Evolutionary conservation across 1,140 invertebrate species (phyloP).

Genomic region (Chelonus insularis): DNA sequence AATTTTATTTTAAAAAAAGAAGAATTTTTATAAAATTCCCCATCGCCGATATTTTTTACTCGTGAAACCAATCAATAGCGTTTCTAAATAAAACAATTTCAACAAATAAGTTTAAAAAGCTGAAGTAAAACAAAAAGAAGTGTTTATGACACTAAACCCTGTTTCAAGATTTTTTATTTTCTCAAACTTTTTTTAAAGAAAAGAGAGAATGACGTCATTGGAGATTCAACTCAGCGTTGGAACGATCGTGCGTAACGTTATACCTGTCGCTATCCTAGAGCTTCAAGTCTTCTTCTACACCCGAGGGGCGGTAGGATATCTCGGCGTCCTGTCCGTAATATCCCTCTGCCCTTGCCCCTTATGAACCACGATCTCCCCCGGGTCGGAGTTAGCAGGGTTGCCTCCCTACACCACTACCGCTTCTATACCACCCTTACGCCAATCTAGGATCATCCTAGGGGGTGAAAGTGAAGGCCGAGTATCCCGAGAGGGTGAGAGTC

Average conservation of each 20-base stretch:
- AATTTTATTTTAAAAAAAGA: too few species aligned
- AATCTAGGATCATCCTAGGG: conserved; percentile 20
- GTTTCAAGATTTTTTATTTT: not conserved
- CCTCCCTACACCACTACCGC: conserved; percentile 4
- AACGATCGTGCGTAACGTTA: conserved; percentile 38
- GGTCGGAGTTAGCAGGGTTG: conserved; percentile 43
- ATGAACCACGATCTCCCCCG: conserved; percentile 36
- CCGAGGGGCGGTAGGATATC: conserved; percentile 48
- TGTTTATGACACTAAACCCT: not conserved
- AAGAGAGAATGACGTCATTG: conserved; percentile 18
- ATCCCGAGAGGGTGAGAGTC: conserved; percentile 7
- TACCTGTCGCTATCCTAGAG: conserved; percentile 30
- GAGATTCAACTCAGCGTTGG: conserved; percentile 37
- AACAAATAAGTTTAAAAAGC: too few species aligned
- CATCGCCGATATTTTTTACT: too few species aligned
- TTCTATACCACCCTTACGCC: conserved; percentile 24
- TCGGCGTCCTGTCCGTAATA: conserved; percentile 50
- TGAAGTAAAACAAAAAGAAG: too few species aligned
- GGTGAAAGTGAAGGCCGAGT: not conserved
- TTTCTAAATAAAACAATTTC: too few species aligned
- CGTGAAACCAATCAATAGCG: too few species aligned
- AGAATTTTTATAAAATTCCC: too few species aligned
- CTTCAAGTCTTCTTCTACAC: conserved; percentile 37
- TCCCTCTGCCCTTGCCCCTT: conserved; percentile 41
- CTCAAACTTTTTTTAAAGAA: not conserved